Evolutionary conservation across 2,888 invertebrate species (phyloP).

Genomic region (Apamea epomidion): DNA sequence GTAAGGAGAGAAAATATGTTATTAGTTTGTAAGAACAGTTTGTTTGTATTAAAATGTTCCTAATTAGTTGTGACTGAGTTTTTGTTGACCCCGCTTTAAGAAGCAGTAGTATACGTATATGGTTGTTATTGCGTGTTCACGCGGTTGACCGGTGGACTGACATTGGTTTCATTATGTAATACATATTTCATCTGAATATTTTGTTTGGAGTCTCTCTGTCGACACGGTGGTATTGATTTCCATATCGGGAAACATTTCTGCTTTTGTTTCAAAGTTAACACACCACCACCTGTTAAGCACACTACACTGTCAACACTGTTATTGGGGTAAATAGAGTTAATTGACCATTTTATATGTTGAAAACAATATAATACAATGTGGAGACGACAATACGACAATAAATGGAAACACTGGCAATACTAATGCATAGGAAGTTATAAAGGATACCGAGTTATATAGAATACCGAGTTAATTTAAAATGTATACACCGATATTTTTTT

Average conservation of each 20-base stretch:
- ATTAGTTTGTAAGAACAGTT: constrained; percentile 75
- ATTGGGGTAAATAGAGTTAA: background rate
- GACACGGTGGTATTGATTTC: constrained; percentile 39
- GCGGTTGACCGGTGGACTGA: constrained; percentile 59
- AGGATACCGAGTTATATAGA: no score
- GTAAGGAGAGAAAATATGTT: constrained; percentile 78
- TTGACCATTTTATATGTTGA: background rate
- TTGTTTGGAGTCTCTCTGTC: constrained; percentile 22
- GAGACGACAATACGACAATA: background rate
- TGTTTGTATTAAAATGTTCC: constrained; percentile 88
- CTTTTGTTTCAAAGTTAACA: constrained; percentile 11
- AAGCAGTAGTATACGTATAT: constrained; percentile 68
- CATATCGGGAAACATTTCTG: constrained; percentile 34
- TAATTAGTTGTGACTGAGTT: constrained; percentile 82
- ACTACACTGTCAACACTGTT: background rate
- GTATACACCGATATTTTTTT: no score
- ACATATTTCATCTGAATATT: constrained; percentile 42
- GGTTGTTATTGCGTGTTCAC: constrained; percentile 71
- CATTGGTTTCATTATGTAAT: constrained; percentile 63
- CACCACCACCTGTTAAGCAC: constrained; percentile 16
- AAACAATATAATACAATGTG: background rate
- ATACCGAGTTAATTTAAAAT: no score
- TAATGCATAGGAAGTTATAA: background rate
- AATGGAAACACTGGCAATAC: background rate
- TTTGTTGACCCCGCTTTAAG: constrained; percentile 76